Evolutionary conservation across 37 sponge, comb jelly and placozoan genomes (phyloP).

Genomic region (Agelas oroides): DNA sequence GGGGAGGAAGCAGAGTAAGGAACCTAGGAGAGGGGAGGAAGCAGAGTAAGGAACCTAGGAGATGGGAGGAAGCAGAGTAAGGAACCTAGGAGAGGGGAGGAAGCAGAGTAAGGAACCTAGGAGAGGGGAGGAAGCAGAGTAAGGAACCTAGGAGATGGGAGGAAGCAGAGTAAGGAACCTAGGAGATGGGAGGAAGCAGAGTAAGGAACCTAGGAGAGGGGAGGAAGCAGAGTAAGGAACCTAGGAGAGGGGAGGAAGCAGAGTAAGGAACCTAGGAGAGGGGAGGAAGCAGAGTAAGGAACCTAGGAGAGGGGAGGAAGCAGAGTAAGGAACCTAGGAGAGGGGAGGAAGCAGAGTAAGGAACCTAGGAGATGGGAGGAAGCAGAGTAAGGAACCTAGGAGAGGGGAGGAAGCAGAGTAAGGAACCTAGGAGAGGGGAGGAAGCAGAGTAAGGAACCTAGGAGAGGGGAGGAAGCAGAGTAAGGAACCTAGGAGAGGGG

Average conservation of each 20-base stretch:
- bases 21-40: too few relatives aligned
- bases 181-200: too few relatives aligned
- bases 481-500: background rate
- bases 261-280: background rate
- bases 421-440: slow-evolving; percentile 45
- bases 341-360: too few relatives aligned
- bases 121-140: too few relatives aligned
- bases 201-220: too few relatives aligned
- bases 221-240: too few relatives aligned
- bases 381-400: slow-evolving; percentile 55
- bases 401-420: slow-evolving; percentile 78
- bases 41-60: background rate
- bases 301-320: background rate
- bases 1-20: too few relatives aligned
- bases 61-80: background rate
- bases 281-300: background rate
- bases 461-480: background rate
- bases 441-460: background rate
- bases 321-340: too few relatives aligned
- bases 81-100: background rate
- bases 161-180: background rate
- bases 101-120: too few relatives aligned
- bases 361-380: background rate
- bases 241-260: background rate
- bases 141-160: background rate